phyloP scores from a whole-genome alignment of 2,888 invertebrate species.

The Malacosoma neustria region DNA sequence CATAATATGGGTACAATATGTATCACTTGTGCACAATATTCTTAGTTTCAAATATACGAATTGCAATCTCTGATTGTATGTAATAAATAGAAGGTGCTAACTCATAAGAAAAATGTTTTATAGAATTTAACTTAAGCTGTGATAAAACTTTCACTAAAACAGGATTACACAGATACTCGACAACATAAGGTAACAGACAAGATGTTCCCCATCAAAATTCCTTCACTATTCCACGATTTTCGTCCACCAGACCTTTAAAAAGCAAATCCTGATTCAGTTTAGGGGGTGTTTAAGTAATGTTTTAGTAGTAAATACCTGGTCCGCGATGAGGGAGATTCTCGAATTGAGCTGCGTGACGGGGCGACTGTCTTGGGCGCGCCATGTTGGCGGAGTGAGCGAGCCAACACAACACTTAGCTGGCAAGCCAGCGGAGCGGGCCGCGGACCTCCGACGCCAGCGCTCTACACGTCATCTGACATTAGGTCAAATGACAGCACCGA shows the following conservation, averaged over 20 bases:
- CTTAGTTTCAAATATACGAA: too few species aligned
- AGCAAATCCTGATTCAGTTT: neutral
- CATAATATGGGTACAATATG: neutral
- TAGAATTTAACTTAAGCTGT: too few species aligned
- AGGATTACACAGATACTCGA: neutral
- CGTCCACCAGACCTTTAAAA: neutral
- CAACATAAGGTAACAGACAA: neutral
- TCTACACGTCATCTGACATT: slow-evolving; percentile 27
- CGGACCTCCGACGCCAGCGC: too few species aligned
- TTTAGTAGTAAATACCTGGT: slow-evolving; percentile 45
- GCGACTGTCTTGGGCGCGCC: slow-evolving; percentile 69
- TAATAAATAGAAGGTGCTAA: too few species aligned
- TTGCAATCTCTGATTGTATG: too few species aligned
- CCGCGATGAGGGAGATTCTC: slow-evolving; percentile 63
- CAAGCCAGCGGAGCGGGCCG: slow-evolving; percentile 27
- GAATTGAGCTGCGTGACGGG: slow-evolving; percentile 59
- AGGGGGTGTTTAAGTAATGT: neutral
- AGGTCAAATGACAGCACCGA: slow-evolving; percentile 18
- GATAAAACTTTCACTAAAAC: too few species aligned
- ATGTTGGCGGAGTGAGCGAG: slow-evolving; percentile 61
- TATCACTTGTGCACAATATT: neutral
- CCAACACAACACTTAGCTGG: slow-evolving; percentile 21
- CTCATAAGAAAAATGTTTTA: too few species aligned
- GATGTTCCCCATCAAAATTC: neutral
- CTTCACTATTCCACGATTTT: neutral